Conservation (phyloP, 2,888 invertebrate species). For the Scaptomyza cyrtandrae region DNA sequence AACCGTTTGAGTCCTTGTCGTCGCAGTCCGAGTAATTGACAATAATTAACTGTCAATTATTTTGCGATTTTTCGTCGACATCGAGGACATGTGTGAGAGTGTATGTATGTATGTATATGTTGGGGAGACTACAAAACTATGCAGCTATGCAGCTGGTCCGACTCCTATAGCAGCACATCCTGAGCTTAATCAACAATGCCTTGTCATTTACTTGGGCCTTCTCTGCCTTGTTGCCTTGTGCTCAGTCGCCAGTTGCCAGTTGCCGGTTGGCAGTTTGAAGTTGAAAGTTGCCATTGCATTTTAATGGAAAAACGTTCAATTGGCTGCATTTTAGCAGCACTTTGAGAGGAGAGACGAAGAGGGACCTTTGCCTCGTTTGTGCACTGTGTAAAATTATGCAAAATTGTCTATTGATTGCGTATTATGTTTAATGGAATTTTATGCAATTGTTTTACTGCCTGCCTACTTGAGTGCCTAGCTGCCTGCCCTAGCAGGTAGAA, state of each 20-base stretch:
- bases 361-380: conserved; percentile 34
- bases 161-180: conserved; percentile 25
- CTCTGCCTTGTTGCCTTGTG: background rate
- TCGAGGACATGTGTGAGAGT: conserved; percentile 39
- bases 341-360: conserved; percentile 39
- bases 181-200: conserved; percentile 47
- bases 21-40: conserved; percentile 73
- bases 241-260: conserved; percentile 8
- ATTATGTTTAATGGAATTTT: conserved; percentile 73
- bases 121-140: conserved; percentile 1
- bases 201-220: conserved; percentile 48
- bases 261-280: conserved; percentile 6
- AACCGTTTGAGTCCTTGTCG: conserved; percentile 12
- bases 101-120: no score
- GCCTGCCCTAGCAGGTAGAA: conserved; percentile 20
- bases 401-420: conserved; percentile 73
- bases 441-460: conserved; percentile 66
- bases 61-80: conserved; percentile 71
- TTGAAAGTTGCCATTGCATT: conserved; percentile 54
- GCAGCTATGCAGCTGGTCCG: conserved; percentile 5
- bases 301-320: conserved; percentile 70
- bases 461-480: background rate
- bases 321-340: conserved; percentile 65
- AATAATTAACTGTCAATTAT: conserved; percentile 82
- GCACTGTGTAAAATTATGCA: conserved; percentile 64